Conservation (phyloP, 2,113 vertebrate genomes). For the Esox niger region DNA sequence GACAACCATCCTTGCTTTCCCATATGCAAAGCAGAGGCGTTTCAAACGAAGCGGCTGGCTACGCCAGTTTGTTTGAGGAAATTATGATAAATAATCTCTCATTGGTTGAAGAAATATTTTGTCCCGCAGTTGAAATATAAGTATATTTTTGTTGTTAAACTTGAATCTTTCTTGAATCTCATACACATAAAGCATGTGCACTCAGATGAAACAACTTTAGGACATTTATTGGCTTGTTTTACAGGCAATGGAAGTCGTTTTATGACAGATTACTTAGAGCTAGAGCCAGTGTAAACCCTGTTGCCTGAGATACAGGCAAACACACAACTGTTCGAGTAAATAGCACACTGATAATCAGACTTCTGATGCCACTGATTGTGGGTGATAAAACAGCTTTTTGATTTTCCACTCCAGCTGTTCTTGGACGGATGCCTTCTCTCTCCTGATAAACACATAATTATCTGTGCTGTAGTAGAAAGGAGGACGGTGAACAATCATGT, state of each 20-base stretch:
- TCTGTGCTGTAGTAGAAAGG: too few species aligned
- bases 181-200: constrained; percentile 1
- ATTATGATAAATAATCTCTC: too few species aligned
- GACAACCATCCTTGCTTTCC: too few species aligned
- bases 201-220: constrained; percentile 11
- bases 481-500: too few species aligned
- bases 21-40: not conserved
- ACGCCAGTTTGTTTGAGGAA: too few species aligned
- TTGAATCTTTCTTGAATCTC: not conserved
- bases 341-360: too few species aligned
- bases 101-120: too few species aligned
- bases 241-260: constrained; percentile 6
- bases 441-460: too few species aligned
- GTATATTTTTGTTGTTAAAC: not conserved
- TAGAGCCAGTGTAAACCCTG: not conserved
- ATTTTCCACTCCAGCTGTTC: too few species aligned
- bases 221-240: constrained; percentile 3
- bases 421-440: too few species aligned
- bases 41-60: not conserved
- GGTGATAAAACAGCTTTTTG: too few species aligned
- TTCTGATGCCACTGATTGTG: too few species aligned
- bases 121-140: not conserved
- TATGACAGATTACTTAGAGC: constrained; percentile 6
- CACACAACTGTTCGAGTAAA: constrained; percentile 23
- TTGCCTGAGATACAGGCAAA: constrained; percentile 17